phyloP scores from a whole-genome alignment of 2,113 vertebrate species.

The Mormyrus lacerda region DNA sequence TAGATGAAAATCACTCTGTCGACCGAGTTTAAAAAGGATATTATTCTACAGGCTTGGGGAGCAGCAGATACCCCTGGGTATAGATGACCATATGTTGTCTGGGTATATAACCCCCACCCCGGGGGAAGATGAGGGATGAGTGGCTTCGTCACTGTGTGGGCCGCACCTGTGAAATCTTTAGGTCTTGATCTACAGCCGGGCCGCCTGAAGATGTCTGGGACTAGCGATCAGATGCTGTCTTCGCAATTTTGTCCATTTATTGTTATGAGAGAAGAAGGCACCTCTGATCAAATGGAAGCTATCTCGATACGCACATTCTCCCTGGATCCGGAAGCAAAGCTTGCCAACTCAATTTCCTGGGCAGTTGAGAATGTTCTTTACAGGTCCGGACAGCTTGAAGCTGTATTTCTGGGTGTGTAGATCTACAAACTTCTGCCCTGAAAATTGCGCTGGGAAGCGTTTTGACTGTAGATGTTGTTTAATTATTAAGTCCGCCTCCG shows the following conservation, averaged over 20 bases:
- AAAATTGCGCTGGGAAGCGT: neutral
- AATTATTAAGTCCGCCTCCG: neutral
- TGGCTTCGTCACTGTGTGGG: neutral
- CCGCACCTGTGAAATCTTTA: neutral
- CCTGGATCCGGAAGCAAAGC: neutral
- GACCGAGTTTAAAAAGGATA: slow-evolving; percentile 62
- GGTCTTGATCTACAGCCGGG: neutral
- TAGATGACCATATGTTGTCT: slow-evolving; percentile 55
- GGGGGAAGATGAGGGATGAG: slow-evolving; percentile 8
- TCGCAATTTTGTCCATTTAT: neutral
- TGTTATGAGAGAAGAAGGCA: neutral
- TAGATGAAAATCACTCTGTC: slow-evolving; percentile 58
- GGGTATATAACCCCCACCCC: slow-evolving; percentile 10
- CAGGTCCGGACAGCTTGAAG: neutral
- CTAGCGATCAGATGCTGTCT: neutral
- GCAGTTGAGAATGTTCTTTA: neutral
- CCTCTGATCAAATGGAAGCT: neutral
- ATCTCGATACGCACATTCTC: neutral
- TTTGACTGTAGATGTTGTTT: neutral
- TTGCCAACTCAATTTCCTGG: neutral
- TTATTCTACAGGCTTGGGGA: slow-evolving; percentile 43
- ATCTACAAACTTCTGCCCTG: neutral
- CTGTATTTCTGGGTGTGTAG: neutral
- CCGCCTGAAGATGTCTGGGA: neutral
- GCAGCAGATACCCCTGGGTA: slow-evolving; percentile 28